These are phyloP conservation scores for Antechinus flavipes DNA, from an alignment of 2,113 vertebrate genomes.

Conservation along the genomic window DNA sequence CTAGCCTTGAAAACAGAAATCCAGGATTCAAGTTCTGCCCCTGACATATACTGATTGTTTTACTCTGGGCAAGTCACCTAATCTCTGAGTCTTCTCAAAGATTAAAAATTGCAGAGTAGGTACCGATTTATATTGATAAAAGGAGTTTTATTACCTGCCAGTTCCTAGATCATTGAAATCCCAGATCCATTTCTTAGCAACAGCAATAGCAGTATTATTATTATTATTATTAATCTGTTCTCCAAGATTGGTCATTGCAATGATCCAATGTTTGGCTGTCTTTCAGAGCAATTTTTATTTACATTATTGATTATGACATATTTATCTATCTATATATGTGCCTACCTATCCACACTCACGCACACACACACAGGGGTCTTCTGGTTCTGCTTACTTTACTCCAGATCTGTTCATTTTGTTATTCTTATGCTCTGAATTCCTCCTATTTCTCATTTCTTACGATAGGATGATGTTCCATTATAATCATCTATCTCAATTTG, in stretches of 20 bases:
- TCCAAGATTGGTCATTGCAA: background rate
- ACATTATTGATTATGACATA: background rate
- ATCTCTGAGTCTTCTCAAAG: background rate
- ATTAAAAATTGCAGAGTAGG: background rate
- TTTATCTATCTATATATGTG: too few species aligned
- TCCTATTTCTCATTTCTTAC: background rate
- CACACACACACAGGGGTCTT: background rate
- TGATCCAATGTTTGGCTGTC: background rate
- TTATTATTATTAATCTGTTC: background rate
- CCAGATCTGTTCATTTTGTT: background rate
- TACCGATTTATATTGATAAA: background rate
- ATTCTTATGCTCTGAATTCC: background rate
- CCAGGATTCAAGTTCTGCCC: background rate
- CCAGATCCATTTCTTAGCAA: background rate
- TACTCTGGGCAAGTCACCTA: background rate
- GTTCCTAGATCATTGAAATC: background rate
- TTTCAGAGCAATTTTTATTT: background rate
- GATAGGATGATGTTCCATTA: too few species aligned
- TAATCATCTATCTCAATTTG: too few species aligned
- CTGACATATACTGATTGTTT: too few species aligned
- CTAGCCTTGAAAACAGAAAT: too few species aligned
- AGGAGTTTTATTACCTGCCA: background rate
- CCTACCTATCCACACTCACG: background rate
- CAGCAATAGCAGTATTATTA: too few species aligned
- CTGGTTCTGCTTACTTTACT: background rate